Conservation (phyloP, 2,888 invertebrate species). For the Caenorhabditis sinica region DNA sequence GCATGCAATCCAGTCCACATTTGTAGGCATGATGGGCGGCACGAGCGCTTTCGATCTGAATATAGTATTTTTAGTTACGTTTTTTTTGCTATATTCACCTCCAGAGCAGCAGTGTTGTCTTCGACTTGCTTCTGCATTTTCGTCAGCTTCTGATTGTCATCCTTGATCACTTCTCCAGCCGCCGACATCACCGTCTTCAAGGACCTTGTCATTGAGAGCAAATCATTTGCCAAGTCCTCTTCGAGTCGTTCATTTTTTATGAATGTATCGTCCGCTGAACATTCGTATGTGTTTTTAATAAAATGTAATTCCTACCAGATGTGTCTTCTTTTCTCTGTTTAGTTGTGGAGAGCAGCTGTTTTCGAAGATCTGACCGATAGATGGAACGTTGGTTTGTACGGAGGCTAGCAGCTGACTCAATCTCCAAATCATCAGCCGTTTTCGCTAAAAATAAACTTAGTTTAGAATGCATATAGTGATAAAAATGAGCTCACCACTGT, state of each 20-base stretch:
- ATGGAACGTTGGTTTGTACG: slow-evolving; percentile 69
- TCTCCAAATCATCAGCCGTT: slow-evolving; percentile 3
- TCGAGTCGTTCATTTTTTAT: slow-evolving; percentile 93
- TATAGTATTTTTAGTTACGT: neutral
- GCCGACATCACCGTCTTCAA: slow-evolving; percentile 93
- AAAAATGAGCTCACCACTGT: slow-evolving; percentile 13
- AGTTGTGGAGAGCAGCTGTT: slow-evolving; percentile 71
- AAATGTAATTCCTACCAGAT: slow-evolving; percentile 23
- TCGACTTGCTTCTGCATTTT: slow-evolving; percentile 76
- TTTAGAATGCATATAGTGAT: neutral
- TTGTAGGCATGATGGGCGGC: slow-evolving; percentile 80
- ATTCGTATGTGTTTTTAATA: neutral
- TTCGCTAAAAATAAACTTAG: slow-evolving; percentile 1
- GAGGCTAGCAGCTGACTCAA: slow-evolving; percentile 69
- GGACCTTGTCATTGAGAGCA: slow-evolving; percentile 92
- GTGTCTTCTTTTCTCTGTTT: slow-evolving; percentile 29
- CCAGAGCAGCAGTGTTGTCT: slow-evolving; percentile 73
- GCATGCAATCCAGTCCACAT: slow-evolving; percentile 79
- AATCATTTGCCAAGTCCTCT: slow-evolving; percentile 94
- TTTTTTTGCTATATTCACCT: slow-evolving; percentile 9
- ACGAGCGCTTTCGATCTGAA: slow-evolving; percentile 72
- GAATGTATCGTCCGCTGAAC: slow-evolving; percentile 88
- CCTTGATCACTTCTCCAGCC: slow-evolving; percentile 92
- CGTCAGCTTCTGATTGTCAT: slow-evolving; percentile 87
- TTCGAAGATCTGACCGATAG: slow-evolving; percentile 77